Conservation (phyloP, 2,113 vertebrate genomes). For the Lophochroa leadbeateri region DNA sequence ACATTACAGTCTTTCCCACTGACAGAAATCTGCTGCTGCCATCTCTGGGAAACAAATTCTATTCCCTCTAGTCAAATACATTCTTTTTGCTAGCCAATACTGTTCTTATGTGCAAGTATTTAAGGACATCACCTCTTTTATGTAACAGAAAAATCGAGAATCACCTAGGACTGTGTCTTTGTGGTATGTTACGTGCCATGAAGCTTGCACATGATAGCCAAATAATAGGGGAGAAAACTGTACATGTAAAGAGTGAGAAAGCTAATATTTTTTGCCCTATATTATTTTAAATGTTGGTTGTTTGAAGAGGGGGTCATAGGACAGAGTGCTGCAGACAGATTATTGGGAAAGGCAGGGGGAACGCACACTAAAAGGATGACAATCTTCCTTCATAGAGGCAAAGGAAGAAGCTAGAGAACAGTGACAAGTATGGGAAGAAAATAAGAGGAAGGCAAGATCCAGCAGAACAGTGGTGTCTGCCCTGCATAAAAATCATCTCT, state of each 20-base stretch:
- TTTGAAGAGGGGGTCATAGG: background rate
- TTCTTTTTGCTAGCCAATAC: background rate
- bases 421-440: background rate
- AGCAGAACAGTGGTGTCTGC: background rate
- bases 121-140: background rate
- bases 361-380: background rate
- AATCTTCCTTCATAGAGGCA: background rate
- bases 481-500: background rate
- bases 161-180: background rate
- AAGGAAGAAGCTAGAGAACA: background rate
- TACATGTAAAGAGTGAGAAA: background rate
- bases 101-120: background rate
- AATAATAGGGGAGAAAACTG: background rate
- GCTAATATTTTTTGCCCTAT: slow-evolving; percentile 1
- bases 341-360: background rate
- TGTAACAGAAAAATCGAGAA: background rate
- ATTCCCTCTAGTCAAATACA: background rate
- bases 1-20: background rate
- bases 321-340: background rate
- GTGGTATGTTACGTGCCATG: fast-evolving
- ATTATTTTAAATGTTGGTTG: background rate
- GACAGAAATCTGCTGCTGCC: background rate
- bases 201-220: background rate
- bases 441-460: background rate
- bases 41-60: background rate